Evolutionary conservation across 2,888 invertebrate genomes (phyloP).

Genomic region (Eristalis tenax): DNA sequence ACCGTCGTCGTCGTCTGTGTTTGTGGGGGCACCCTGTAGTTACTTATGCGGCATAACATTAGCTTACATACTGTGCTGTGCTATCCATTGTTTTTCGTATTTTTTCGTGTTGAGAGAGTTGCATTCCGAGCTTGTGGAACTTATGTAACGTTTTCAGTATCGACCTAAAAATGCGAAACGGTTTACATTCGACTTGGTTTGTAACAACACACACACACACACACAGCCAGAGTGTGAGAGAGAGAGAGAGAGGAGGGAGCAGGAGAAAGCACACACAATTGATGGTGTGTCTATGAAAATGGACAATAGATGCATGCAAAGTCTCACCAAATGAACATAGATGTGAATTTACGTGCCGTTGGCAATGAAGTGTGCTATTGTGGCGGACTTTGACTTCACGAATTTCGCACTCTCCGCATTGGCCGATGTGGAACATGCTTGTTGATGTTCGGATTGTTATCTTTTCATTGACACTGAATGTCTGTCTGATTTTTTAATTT

Average conservation of each 20-base stretch:
- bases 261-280: neutral
- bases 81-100: constrained; percentile 25
- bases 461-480: neutral
- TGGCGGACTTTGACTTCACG: neutral
- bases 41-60: constrained; percentile 44
- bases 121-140: neutral
- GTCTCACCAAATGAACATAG: neutral
- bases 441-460: neutral
- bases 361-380: neutral
- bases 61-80: constrained; percentile 16
- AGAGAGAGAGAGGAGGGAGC: neutral
- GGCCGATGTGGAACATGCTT: neutral
- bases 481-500: neutral
- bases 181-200: neutral
- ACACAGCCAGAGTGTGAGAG: neutral
- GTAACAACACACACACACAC: too few relatives aligned
- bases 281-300: neutral
- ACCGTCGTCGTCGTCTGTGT: neutral
- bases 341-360: neutral
- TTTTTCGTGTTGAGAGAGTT: neutral
- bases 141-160: neutral
- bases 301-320: neutral
- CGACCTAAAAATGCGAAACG: neutral
- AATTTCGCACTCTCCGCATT: neutral
- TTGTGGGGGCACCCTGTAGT: neutral